Evolutionary conservation across 2,797 vertebrate species (phyloP), one percentile per base, ranked within the genome.

Genomic region (Argentina silus): DNA sequence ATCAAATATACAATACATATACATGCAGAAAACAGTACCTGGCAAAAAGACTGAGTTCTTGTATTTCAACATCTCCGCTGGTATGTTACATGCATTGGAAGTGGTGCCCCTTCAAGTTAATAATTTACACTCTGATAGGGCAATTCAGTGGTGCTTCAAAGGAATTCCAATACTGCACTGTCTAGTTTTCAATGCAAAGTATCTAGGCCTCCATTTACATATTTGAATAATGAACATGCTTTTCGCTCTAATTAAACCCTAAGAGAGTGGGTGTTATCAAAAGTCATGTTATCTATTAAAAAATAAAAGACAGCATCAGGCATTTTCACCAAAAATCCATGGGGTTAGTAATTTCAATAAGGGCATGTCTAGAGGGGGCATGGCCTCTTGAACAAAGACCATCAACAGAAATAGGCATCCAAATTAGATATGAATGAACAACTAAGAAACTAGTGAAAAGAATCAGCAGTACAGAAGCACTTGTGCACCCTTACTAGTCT

Each of bases 141-240:
- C 47, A 74, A 80, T 78, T 69, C 70, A 62, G 68, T 68, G 12
- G 45, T 57, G 78, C 73, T 85, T 89, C 83, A 87, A 87, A 85
- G 80, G 1, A 57, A 75, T 78, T 85, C 81, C 67, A 23, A 82
- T 70, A 66, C 63, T 72, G 75, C 53, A 55, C 70, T 67, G 80
- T 78, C 50, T 74, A 82, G 78, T 82, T 83, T 66, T 83, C 74
- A 86, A 45, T 21, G 80, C 70, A 23, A 69, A 5, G 74, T 48
- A 83, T 87, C 75, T 81, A 77, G 78, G 77, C 78, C 72, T 3
- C 6, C 62, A 89, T 90, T 88, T 82, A 76, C 81, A 86, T 86
- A 86, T 84, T n/a, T 84, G 80, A 81, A 87, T 88, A 87, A 70
- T 82, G 68, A 87, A 77, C 47, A 73, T 73, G 70, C 75, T 72